phyloP scores from a whole-genome alignment of 2,888 invertebrate genomes.

The Eristalis arbustorum region DNA sequence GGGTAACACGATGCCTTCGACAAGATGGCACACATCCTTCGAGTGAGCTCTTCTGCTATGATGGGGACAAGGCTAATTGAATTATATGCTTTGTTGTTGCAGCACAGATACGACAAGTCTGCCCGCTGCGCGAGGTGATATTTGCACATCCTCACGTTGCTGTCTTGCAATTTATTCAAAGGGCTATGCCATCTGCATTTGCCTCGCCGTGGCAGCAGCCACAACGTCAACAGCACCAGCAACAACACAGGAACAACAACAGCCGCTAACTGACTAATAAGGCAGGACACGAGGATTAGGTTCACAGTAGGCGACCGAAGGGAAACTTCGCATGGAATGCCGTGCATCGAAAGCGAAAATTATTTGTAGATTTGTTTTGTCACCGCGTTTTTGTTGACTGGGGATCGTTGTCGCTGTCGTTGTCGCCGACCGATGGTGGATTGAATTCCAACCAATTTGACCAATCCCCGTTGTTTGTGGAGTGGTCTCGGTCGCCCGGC shows the following conservation, averaged over 20 bases:
- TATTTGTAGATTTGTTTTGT: constrained; percentile 71
- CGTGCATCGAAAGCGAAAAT: constrained; percentile 67
- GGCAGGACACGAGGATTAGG: constrained; percentile 68
- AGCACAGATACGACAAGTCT: constrained; percentile 56
- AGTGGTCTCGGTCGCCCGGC: neutral
- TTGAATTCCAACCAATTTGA: constrained; percentile 70
- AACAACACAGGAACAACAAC: constrained; percentile 47
- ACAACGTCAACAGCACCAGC: neutral
- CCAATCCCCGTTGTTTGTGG: constrained; percentile 58
- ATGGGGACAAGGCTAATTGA: constrained; percentile 65
- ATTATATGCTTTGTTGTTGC: constrained; percentile 68
- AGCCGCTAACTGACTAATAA: constrained; percentile 63
- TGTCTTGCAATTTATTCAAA: constrained; percentile 59
- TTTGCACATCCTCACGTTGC: constrained; percentile 69
- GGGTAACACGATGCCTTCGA: constrained; percentile 48
- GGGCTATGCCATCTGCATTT: constrained; percentile 63
- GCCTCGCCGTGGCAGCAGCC: neutral
- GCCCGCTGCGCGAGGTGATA: constrained; percentile 65
- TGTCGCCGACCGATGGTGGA: constrained; percentile 35
- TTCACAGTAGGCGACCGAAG: constrained; percentile 59
- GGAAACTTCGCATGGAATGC: constrained; percentile 49
- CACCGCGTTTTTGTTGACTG: constrained; percentile 54
- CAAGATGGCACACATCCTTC: constrained; percentile 65
- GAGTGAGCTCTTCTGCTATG: constrained; percentile 26
- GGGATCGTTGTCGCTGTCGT: constrained; percentile 13